Evolutionary conservation across 2,113 vertebrate genomes (phyloP).

Genomic region (Aythya baeri): DNA sequence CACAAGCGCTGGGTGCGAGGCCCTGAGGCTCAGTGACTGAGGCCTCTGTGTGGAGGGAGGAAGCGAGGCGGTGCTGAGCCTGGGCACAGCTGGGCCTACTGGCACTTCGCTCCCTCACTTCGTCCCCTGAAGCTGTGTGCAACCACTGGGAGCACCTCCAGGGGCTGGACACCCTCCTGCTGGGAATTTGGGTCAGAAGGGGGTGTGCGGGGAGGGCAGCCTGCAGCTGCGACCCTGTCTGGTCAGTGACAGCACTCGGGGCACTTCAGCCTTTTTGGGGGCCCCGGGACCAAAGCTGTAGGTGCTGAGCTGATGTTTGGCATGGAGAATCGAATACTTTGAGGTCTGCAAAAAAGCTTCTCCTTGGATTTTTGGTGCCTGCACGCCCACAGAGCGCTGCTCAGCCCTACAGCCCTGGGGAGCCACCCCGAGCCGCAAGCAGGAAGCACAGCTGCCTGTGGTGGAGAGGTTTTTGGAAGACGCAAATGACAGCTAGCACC

Average conservation of each 20-base stretch:
- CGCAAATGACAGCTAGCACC: neutral
- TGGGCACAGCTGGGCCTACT: neutral
- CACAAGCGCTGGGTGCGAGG: no score
- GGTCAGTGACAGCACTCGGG: neutral
- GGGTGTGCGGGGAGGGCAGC: neutral
- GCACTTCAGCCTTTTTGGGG: neutral
- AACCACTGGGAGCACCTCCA: neutral
- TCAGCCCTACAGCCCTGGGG: no score
- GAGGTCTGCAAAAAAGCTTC: neutral
- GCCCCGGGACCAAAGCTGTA: neutral
- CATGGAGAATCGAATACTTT: neutral
- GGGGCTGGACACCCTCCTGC: neutral
- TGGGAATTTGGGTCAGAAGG: neutral
- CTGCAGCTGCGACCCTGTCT: neutral
- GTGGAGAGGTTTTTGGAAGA: rapidly evolving
- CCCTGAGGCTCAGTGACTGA: neutral
- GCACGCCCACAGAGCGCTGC: rapidly evolving
- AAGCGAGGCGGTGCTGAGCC: rapidly evolving
- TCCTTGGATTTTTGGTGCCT: neutral
- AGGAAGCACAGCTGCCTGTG: neutral
- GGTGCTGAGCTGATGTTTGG: neutral
- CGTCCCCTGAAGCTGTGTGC: neutral
- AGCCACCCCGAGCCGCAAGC: no score
- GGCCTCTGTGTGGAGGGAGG: neutral
- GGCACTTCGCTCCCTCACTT: neutral